These are phyloP conservation scores for Schizopygopsis pylzovi DNA, from an alignment of 2,797 vertebrate species.

Conservation along the genomic window DNA sequence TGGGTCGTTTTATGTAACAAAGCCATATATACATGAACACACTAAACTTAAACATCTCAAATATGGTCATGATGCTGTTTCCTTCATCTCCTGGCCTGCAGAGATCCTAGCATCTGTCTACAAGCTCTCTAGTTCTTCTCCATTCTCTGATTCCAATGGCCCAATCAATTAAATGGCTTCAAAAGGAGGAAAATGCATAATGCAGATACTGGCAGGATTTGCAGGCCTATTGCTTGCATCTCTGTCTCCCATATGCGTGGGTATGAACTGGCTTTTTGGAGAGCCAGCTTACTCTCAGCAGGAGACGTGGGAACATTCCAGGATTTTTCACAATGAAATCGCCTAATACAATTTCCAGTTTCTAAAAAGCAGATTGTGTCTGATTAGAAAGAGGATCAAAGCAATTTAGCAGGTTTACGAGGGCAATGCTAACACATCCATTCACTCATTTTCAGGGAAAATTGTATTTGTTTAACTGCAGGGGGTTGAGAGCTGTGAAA, in stretches of 20 bases:
- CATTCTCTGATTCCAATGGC: constrained; percentile 51
- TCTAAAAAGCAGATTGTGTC: constrained; percentile 59
- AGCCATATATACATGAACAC: constrained; percentile 20
- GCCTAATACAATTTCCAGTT: constrained; percentile 56
- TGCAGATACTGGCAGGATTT: constrained; percentile 56
- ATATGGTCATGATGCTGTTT: not conserved
- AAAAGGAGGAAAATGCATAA: constrained; percentile 50
- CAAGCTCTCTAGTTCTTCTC: constrained; percentile 27
- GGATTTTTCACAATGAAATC: constrained; percentile 50
- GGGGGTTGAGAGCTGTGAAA: constrained; percentile 39
- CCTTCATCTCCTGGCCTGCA: constrained; percentile 15
- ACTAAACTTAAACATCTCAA: constrained; percentile 28
- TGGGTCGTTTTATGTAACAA: constrained; percentile 41
- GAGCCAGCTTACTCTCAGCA: constrained; percentile 37
- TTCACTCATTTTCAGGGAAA: constrained; percentile 35
- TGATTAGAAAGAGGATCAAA: constrained; percentile 61
- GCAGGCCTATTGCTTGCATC: constrained; percentile 43
- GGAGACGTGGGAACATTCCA: constrained; percentile 31
- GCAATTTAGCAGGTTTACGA: constrained; percentile 53
- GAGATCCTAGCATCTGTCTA: not conserved
- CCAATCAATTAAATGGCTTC: constrained; percentile 53
- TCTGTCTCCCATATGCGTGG: constrained; percentile 44
- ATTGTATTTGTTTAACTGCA: constrained; percentile 46
- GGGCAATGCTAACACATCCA: constrained; percentile 49
- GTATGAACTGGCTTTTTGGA: constrained; percentile 47